Evolutionary conservation across 1,140 invertebrate genomes (phyloP), one percentile per base, ranked within the genome.

Genomic region (Araneus ventricosus): DNA sequence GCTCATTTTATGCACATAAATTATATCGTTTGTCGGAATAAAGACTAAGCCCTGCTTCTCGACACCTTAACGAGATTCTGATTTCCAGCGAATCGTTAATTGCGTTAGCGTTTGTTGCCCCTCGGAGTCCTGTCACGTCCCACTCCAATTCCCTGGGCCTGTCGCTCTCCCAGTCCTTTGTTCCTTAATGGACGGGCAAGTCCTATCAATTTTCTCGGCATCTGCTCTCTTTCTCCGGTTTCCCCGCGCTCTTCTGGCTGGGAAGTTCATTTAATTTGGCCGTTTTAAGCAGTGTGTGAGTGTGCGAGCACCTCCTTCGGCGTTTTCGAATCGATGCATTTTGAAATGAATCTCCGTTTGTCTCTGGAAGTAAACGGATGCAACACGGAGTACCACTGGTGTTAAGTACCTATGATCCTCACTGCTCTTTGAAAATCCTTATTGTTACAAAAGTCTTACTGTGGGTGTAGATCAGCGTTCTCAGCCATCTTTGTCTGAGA

Each of bases 131-230:
- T 75, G 70, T 75, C 70, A 75, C 70, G 70, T 75, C 17, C 63
- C 10, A 10, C n/a, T 67, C 63, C 24, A 67, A 67, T 67, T 67
- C 63, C 70, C 17, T 30, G 17, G 14, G 5, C 70, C 70, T 75
- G 70, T 75, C 70, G 20, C 70, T 75, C 8, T 52, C 70, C 8
- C 20, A 75, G 10, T 75, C 34, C 30, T 34, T 75, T 75, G 70
- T 75, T 75, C 70, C 34, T 30, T 75, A 75, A 75, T 75, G 30
- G 70, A 75, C 70, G 37, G 30, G 27, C 8, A 75, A 37, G 14
- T 75, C 70, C 70, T 75, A 75, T 75, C 70, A 34, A 75, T 75
- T 75, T 75, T 30, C 70, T 34, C 70, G 30, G 70, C 70, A 75
- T 75, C 70, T 75, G 34, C 70, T 75, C 30, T 75, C n/a, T 63